A percentile compares a stretch with the other conserved stretches of the same genome.
Evolutionary conservation across 2,113 vertebrate genomes (phyloP).

Genomic region (Rhinichthys klamathensis): DNA sequence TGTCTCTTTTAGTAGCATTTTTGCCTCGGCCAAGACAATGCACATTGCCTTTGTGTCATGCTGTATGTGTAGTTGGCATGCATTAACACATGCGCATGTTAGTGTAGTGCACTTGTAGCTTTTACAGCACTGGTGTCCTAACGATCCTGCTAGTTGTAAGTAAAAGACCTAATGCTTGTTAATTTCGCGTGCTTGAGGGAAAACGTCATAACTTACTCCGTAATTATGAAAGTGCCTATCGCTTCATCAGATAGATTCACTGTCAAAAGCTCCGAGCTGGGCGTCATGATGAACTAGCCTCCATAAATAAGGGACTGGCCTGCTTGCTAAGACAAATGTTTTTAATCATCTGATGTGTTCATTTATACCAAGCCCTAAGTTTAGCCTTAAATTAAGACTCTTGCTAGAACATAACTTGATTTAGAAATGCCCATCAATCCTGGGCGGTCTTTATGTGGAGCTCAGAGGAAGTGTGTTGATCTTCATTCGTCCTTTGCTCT

Average conservation of each 20-base stretch:
- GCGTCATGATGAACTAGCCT: conserved; percentile 60
- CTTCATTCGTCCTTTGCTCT: conserved; percentile 52
- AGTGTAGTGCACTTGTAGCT: conserved; percentile 38
- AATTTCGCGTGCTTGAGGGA: conserved; percentile 42
- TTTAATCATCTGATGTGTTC: conserved; percentile 92
- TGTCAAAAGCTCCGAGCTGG: conserved; percentile 50
- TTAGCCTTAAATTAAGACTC: conserved; percentile 87
- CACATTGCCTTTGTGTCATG: background rate
- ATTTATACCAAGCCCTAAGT: conserved; percentile 86
- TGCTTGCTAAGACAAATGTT: conserved; percentile 86
- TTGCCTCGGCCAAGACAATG: background rate
- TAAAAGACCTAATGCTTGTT: conserved; percentile 57
- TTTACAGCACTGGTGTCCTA: conserved; percentile 44
- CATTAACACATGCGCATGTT: background rate
- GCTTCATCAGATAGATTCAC: conserved; percentile 55
- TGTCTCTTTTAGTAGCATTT: background rate
- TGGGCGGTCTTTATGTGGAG: conserved; percentile 76
- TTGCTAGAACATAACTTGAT: conserved; percentile 83
- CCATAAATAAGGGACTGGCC: conserved; percentile 83
- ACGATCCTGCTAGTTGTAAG: conserved; percentile 31
- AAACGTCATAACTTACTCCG: conserved; percentile 61
- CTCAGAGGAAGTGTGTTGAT: conserved; percentile 34
- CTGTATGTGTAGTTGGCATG: background rate
- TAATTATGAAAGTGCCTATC: conserved; percentile 66
- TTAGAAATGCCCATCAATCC: conserved; percentile 84